These are phyloP conservation scores for Brachypterus glaber DNA, from an alignment of 2,888 invertebrate species.

Conservation along the genomic window DNA sequence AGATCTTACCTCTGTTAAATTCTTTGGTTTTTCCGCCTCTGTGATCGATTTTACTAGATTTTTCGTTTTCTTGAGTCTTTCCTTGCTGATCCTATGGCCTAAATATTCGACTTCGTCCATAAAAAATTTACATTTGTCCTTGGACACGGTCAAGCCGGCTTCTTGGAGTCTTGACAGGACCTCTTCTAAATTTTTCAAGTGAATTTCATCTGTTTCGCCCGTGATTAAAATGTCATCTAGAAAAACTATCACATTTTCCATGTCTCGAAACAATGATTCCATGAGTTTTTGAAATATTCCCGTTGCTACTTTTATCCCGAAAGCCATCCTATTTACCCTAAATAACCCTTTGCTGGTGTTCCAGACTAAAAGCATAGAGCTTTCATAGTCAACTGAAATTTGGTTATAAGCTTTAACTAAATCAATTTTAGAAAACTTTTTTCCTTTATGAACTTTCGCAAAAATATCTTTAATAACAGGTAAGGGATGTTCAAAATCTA, in stretches of 20 bases:
- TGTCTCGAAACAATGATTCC: slow-evolving; percentile 28
- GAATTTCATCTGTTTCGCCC: slow-evolving; percentile 17
- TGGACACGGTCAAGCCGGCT: slow-evolving; percentile 22
- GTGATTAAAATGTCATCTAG: slow-evolving; percentile 27
- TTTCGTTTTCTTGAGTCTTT: slow-evolving; percentile 13
- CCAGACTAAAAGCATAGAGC: background rate
- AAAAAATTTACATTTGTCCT: slow-evolving; percentile 28
- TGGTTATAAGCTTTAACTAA: slow-evolving; percentile 1
- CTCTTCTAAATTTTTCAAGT: slow-evolving; percentile 16
- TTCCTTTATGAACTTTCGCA: background rate
- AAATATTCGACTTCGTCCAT: slow-evolving; percentile 28
- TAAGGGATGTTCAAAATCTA: slow-evolving; percentile 2
- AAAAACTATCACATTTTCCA: slow-evolving; percentile 23
- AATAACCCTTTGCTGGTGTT: background rate
- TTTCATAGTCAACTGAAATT: background rate
- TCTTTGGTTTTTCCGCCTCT: slow-evolving; percentile 12
- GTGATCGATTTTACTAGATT: slow-evolving; percentile 17
- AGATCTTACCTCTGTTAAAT: no score
- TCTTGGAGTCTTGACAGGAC: slow-evolving; percentile 19
- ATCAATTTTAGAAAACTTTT: slow-evolving; percentile 2
- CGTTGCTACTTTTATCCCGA: slow-evolving; percentile 31
- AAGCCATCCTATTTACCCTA: slow-evolving; percentile 27
- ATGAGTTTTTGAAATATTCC: slow-evolving; percentile 30
- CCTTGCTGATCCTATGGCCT: slow-evolving; percentile 19
- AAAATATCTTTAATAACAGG: slow-evolving; percentile 5